Conservation (phyloP, 2,888 invertebrate species). For the Platycnemis pennipes region DNA sequence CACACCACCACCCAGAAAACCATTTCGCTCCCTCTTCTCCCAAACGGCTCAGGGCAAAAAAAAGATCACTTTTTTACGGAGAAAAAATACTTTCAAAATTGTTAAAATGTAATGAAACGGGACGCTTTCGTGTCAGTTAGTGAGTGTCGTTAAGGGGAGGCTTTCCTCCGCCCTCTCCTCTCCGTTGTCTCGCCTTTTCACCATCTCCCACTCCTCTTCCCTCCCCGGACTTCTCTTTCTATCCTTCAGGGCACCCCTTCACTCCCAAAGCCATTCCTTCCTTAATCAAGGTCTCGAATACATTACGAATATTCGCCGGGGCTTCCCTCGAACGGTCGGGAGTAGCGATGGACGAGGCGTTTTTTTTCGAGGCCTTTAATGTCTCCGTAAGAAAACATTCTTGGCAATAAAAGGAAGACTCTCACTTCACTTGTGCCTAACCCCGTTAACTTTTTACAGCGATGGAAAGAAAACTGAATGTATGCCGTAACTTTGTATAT, state of each 20-base stretch:
- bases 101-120: conserved; percentile 61
- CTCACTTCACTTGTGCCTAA: not conserved
- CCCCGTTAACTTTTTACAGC: not conserved
- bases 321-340: not conserved
- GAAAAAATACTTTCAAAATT: conserved; percentile 41
- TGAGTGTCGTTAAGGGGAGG: not conserved
- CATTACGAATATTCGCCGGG: not conserved
- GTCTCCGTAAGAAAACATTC: not conserved
- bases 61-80: not conserved
- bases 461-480: not conserved
- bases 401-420: not conserved
- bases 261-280: not conserved
- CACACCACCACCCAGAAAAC: not conserved
- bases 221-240: not conserved
- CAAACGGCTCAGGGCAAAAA: not conserved
- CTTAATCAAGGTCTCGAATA: not conserved
- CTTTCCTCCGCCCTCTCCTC: not conserved
- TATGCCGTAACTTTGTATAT: too few relatives aligned
- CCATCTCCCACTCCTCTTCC: conserved; percentile 1
- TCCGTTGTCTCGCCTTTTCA: not conserved
- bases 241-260: not conserved
- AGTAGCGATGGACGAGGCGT: not conserved
- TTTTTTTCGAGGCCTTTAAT: not conserved
- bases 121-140: conserved; percentile 23
- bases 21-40: not conserved